These are phyloP conservation scores for Littorina saxatilis DNA, from an alignment of 1,140 invertebrate genomes.

Conservation along the genomic window DNA sequence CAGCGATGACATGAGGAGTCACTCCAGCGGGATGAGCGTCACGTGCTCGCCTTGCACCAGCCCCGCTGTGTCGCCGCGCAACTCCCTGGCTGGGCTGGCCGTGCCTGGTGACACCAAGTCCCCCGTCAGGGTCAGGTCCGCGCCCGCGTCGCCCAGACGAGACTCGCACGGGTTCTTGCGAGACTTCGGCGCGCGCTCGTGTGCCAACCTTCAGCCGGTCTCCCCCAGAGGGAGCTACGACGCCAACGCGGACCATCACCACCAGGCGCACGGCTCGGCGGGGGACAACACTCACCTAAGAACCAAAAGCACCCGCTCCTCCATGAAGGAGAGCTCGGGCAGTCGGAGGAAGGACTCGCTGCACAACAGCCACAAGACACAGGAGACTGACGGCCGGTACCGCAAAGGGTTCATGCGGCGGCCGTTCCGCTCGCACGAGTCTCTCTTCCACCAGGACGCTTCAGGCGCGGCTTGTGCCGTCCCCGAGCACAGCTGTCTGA, in stretches of 20 bases:
- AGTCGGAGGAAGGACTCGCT: slow-evolving; percentile 63
- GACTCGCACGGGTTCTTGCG: slow-evolving; percentile 53
- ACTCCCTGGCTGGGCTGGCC: slow-evolving; percentile 52
- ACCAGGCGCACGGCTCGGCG: slow-evolving; percentile 58
- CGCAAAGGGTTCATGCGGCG: slow-evolving; percentile 32
- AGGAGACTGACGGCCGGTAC: slow-evolving; percentile 4
- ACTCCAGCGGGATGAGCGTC: slow-evolving; percentile 50
- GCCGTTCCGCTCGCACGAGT: slow-evolving; percentile 41
- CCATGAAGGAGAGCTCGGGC: slow-evolving; percentile 61
- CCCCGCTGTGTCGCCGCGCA: slow-evolving; percentile 54
- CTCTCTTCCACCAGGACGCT: slow-evolving; percentile 16
- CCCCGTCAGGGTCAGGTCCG: slow-evolving; percentile 52
- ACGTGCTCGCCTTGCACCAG: slow-evolving; percentile 56
- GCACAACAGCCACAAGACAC: slow-evolving; percentile 45
- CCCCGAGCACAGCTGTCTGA: slow-evolving; percentile 22
- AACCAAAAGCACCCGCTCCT: slow-evolving; percentile 58
- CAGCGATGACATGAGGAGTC: slow-evolving; percentile 56
- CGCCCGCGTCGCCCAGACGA: slow-evolving; percentile 63
- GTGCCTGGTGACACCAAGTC: slow-evolving; percentile 50
- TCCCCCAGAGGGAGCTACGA: background rate
- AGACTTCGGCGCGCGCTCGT: slow-evolving; percentile 40
- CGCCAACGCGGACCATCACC: slow-evolving; percentile 53
- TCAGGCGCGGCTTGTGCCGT: slow-evolving; percentile 16
- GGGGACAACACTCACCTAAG: slow-evolving; percentile 61
- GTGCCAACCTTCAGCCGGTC: slow-evolving; percentile 45